Evolutionary conservation across 2,888 invertebrate genomes (phyloP).

Genomic region (Clostera curtula): DNA sequence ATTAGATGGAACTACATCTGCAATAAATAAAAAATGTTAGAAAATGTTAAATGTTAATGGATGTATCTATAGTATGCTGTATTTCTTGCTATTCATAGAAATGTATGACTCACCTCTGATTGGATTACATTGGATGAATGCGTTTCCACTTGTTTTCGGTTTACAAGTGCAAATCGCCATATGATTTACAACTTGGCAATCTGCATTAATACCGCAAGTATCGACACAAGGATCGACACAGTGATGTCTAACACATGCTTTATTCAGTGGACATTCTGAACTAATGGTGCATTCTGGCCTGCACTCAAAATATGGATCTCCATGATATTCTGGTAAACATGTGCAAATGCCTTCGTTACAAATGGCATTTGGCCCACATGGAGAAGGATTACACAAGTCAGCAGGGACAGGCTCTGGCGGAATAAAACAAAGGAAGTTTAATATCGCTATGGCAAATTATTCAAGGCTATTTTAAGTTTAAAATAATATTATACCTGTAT

Average conservation of each 20-base stretch:
- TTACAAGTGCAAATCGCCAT: slow-evolving; percentile 85
- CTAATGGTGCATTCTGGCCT: slow-evolving; percentile 85
- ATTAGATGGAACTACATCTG: slow-evolving; percentile 55
- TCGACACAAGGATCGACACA: slow-evolving; percentile 84
- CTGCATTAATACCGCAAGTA: slow-evolving; percentile 83
- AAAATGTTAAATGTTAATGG: not conserved
- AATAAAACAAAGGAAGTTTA: too few relatives aligned
- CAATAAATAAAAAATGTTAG: slow-evolving; percentile 13
- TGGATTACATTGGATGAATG: slow-evolving; percentile 79
- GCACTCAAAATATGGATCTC: slow-evolving; percentile 81
- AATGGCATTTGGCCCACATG: slow-evolving; percentile 78
- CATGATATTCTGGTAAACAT: slow-evolving; percentile 76
- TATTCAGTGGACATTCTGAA: slow-evolving; percentile 80
- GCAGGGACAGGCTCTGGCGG: slow-evolving; percentile 39
- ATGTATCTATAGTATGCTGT: not conserved
- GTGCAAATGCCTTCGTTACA: slow-evolving; percentile 77
- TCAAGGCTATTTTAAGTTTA: too few relatives aligned
- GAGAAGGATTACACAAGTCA: slow-evolving; percentile 78
- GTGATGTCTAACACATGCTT: slow-evolving; percentile 81
- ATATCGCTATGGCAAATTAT: too few relatives aligned
- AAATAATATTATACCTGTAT: slow-evolving; percentile 73
- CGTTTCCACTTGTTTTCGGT: slow-evolving; percentile 81
- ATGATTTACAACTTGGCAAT: slow-evolving; percentile 84
- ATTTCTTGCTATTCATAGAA: slow-evolving; percentile 1
- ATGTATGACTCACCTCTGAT: slow-evolving; percentile 57